Base-by-base conservation (phyloP, 2,888 invertebrate species). In the Ptilodon capucinus region DNA sequence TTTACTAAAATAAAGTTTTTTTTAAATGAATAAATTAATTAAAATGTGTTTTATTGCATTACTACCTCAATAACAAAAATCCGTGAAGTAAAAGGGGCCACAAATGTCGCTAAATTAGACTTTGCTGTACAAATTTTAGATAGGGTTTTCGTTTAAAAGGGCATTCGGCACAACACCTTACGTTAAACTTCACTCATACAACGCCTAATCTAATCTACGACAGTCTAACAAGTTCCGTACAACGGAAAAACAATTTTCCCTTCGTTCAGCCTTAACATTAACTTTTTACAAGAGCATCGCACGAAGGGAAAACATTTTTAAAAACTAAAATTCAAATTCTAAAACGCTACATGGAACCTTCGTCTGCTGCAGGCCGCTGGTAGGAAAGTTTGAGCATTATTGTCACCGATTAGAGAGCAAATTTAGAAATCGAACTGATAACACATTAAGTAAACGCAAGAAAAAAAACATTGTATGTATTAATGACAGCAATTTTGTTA, bases 181-280 rank as follows among this genome's bases (percentile, higher is more conserved):
- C 72, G 74, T 77, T 74, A 79, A 54, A 70, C 68, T 74, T 79
- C 82, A 83, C 82, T 84, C 86, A 70, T 83, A 86, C 85, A 81
- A 78, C 79, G 73, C 73, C 86, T 89, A 87, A 54, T 77, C 85
- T 89, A 89, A 71, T 71, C 86, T 91, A 91, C 75, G 83, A 89
- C 91, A 91, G 91, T 91, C 90, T 89, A 91, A 86, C 72, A 68
- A 69, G 79, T 89, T 86, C 90, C 91, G 89, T 77, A 90, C 89
- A 89, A 90, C 91, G 91, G 90, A 90, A 90, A 89, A 87, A 81
- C 78, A 75, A 69, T 68, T 72, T 77, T 78, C 88, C 86, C 87
- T 79, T 70, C 79, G 81, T 71, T 64, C 60, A 64, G 74, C 62
- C 81, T 86, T 86, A 89, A 66, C 61, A 60, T 54, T 74, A 75